Percentiles rank a stretch among this genome's conserved stretches.
Conservation (phyloP, 2,888 invertebrate genomes). For the Drosophila putrida region DNA sequence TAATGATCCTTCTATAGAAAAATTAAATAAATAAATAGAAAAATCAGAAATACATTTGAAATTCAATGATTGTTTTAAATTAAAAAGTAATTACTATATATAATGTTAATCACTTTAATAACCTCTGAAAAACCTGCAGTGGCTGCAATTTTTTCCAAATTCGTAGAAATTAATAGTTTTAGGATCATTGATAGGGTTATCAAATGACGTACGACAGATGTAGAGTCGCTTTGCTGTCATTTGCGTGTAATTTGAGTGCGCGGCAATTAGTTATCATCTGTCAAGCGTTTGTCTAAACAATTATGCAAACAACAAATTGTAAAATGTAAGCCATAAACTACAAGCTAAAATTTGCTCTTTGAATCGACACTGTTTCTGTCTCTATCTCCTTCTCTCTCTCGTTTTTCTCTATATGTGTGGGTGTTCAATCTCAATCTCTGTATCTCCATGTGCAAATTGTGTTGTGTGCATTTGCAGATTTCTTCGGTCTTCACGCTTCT, state of each 20-base stretch:
- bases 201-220: conserved; percentile 38
- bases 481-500: conserved; percentile 42
- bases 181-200: conserved; percentile 7
- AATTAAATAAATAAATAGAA: too few species aligned
- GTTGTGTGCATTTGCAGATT: conserved; percentile 68
- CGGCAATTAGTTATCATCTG: conserved; percentile 78
- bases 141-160: neutral
- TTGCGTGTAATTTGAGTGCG: conserved; percentile 65
- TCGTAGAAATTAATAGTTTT: conserved; percentile 3
- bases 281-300: conserved; percentile 77
- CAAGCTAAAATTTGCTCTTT: conserved; percentile 23
- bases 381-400: conserved; percentile 3
- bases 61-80: neutral
- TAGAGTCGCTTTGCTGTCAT: conserved; percentile 31
- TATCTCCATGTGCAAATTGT: conserved; percentile 29
- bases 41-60: too few species aligned
- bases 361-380: conserved; percentile 10
- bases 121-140: neutral
- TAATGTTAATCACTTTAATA: neutral
- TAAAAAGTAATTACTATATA: neutral
- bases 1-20: too few species aligned
- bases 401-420: conserved; percentile 35
- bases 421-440: conserved; percentile 37
- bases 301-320: conserved; percentile 45
- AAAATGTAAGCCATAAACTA: conserved; percentile 15